These are phyloP conservation scores for Drosophila littoralis DNA, from an alignment of 1,140 invertebrate genomes.

Conservation along the genomic window DNA sequence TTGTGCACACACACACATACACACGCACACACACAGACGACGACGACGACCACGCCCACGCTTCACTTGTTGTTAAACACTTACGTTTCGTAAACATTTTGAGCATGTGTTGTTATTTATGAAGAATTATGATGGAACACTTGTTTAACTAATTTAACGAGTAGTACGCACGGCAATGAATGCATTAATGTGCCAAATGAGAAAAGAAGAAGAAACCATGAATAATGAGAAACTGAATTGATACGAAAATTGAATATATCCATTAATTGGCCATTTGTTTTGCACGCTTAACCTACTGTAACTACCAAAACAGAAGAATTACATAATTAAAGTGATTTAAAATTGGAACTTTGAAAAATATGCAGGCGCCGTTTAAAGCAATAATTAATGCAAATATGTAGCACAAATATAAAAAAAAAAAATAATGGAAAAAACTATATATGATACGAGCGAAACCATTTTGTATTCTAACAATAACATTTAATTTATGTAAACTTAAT, in stretches of 20 bases:
- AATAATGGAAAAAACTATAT: slow-evolving; percentile 28
- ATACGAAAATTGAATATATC: slow-evolving; percentile 3
- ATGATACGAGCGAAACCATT: slow-evolving; percentile 40
- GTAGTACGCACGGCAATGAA: slow-evolving; percentile 39
- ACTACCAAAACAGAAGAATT: slow-evolving; percentile 30
- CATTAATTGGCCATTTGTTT: slow-evolving; percentile 21
- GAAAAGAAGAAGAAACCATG: slow-evolving; percentile 4
- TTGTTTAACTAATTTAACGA: slow-evolving; percentile 37
- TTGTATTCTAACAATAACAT: slow-evolving; percentile 44
- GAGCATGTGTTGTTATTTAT: slow-evolving; percentile 62
- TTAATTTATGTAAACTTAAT: slow-evolving; percentile 46
- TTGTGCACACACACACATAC: slow-evolving; percentile 4
- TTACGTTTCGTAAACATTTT: slow-evolving; percentile 37
- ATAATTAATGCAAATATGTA: slow-evolving; percentile 54
- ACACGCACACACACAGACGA: background rate
- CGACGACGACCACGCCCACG: slow-evolving; percentile 30
- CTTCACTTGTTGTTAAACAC: slow-evolving; percentile 80
- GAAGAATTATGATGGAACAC: slow-evolving; percentile 53
- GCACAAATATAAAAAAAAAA: slow-evolving; percentile 52
- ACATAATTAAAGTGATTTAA: slow-evolving; percentile 7
- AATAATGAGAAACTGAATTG: slow-evolving; percentile 4
- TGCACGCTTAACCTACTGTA: slow-evolving; percentile 27
- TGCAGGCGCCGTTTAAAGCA: slow-evolving; percentile 55
- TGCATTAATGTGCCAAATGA: slow-evolving; percentile 76
- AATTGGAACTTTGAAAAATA: slow-evolving; percentile 21